phyloP scores from a whole-genome alignment of 2,888 invertebrate genomes.

The Lycia hirtaria region DNA sequence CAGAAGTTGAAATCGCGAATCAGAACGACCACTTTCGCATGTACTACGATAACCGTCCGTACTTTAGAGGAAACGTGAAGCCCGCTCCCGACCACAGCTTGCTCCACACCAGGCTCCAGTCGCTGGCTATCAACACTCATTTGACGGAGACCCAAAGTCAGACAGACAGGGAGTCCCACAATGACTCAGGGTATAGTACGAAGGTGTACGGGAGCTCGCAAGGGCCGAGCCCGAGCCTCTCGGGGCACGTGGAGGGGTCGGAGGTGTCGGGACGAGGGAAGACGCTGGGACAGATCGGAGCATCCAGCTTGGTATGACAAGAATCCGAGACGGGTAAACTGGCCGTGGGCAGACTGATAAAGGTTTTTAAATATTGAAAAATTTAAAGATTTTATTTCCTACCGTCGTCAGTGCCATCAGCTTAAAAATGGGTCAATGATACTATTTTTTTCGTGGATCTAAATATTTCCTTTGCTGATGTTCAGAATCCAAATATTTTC shows the following conservation, averaged over 20 bases:
- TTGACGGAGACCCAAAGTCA: conserved; percentile 79
- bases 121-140: conserved; percentile 80
- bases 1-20: conserved; percentile 79
- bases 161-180: conserved; percentile 88
- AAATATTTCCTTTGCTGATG: too few species aligned
- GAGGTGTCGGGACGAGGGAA: conserved; percentile 48
- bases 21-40: conserved; percentile 74
- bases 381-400: too few species aligned
- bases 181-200: conserved; percentile 94
- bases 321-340: too few species aligned
- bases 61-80: conserved; percentile 54
- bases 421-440: too few species aligned
- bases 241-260: conserved; percentile 78
- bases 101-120: conserved; percentile 78
- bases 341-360: too few species aligned
- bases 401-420: too few species aligned
- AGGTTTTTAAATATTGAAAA: too few species aligned
- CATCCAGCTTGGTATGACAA: conserved; percentile 87
- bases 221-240: conserved; percentile 91
- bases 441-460: too few species aligned
- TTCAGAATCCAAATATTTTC: too few species aligned
- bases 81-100: conserved; percentile 73
- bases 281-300: conserved; percentile 78
- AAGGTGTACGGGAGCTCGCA: conserved; percentile 92
- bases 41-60: conserved; percentile 73